These are phyloP conservation scores for Tetheella fluctuosa DNA, from an alignment of 2,888 invertebrate genomes.

Conservation along the genomic window DNA sequence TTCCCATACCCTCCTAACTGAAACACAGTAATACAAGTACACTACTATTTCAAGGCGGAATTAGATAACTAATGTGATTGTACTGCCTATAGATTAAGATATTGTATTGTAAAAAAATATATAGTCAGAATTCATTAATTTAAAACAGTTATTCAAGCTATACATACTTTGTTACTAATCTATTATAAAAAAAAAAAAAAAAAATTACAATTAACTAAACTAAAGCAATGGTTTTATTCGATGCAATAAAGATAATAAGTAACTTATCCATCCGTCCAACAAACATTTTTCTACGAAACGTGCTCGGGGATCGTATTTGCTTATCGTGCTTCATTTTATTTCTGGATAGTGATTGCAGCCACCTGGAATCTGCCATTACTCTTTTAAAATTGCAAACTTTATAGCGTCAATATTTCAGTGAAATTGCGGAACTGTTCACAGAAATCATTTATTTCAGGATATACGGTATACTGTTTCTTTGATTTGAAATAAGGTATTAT, in stretches of 20 bases:
- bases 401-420: slow-evolving; percentile 68
- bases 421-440: slow-evolving; percentile 58
- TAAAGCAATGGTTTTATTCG: neutral
- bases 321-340: slow-evolving; percentile 64
- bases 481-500: slow-evolving; percentile 5
- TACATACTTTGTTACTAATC: too few species aligned
- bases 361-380: slow-evolving; percentile 70
- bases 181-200: too few species aligned
- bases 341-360: slow-evolving; percentile 68
- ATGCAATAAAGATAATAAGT: neutral
- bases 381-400: slow-evolving; percentile 73
- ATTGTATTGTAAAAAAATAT: too few species aligned
- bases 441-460: slow-evolving; percentile 53
- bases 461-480: slow-evolving; percentile 25
- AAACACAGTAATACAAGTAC: too few species aligned
- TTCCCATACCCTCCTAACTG: too few species aligned
- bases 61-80: too few species aligned
- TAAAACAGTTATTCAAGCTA: too few species aligned
- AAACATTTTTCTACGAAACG: slow-evolving; percentile 32
- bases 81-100: too few species aligned
- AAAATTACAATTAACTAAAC: neutral
- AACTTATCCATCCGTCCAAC: slow-evolving; percentile 12
- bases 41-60: too few species aligned
- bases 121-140: too few species aligned
- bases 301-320: slow-evolving; percentile 42